phyloP scores from a whole-genome alignment of 2,113 vertebrate genomes.

The Vombatus ursinus region DNA sequence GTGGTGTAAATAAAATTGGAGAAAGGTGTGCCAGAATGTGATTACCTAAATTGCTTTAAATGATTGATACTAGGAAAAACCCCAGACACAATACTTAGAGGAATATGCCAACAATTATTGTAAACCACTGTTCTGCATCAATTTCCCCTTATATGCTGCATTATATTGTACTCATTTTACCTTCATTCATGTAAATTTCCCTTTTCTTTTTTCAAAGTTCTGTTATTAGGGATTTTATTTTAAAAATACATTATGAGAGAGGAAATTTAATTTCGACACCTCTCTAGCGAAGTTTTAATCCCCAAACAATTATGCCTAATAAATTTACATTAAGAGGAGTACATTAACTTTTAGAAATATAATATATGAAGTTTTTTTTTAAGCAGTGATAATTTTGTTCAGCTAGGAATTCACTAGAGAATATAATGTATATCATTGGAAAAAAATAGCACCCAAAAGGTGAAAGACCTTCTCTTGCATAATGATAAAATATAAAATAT shows the following conservation, averaged over 20 bases:
- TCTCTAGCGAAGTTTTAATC: conserved; percentile 48
- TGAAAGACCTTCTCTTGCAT: not conserved
- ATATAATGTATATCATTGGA: conserved; percentile 39
- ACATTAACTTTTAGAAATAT: conserved; percentile 22
- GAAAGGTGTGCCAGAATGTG: conserved; percentile 78
- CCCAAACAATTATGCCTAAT: conserved; percentile 44
- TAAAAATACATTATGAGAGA: conserved; percentile 39
- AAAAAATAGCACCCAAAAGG: conserved; percentile 25
- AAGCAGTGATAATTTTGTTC: conserved; percentile 18
- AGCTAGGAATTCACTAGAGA: conserved; percentile 50
- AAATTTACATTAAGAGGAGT: conserved; percentile 15
- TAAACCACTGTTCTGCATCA: conserved; percentile 67
- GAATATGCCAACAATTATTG: conserved; percentile 74
- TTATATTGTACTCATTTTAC: conserved; percentile 50
- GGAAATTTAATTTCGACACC: conserved; percentile 49
- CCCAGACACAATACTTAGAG: conserved; percentile 77
- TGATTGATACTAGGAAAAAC: conserved; percentile 83
- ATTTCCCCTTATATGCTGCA: conserved; percentile 52
- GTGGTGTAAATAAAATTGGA: conserved; percentile 80
- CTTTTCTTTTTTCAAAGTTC: conserved; percentile 56
- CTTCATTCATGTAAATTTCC: conserved; percentile 56
- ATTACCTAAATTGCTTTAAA: conserved; percentile 83
- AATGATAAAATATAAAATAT: conserved; percentile 30
- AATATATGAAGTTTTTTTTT: conserved; percentile 36
- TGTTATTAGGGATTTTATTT: conserved; percentile 57